Base-by-base conservation (phyloP, 2,113 vertebrate genomes). In the Oreochromis aureus region DNA sequence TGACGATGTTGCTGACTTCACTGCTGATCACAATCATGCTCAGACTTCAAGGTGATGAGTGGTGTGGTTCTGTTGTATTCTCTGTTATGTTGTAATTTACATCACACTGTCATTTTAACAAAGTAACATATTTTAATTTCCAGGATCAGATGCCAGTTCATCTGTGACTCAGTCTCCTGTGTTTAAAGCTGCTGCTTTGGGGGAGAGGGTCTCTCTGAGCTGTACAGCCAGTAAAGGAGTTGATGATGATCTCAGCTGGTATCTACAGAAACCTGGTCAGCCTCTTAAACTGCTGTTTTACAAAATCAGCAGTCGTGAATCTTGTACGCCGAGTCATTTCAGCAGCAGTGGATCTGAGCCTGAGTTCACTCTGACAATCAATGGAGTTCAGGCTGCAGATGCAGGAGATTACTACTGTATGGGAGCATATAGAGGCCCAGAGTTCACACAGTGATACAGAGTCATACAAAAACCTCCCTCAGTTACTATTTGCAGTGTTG, bases 341-440 rank as follows among this genome's bases (percentile, higher is more conserved):
- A 93, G 86, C 80, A 92, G 94, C 63, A 89, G 90, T 86, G 89
- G 90, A 16, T 93, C 93, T 84, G 83, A 76, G 51, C 90, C 92
- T 66, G 27, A 84, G 10, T 96, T 92, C 89, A 93, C 89, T 83
- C 66, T 96, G 2, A 95, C 81, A 30, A 94, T 94, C 87, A 89
- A 53, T 53, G 82, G 83, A 2, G 51, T 95, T 83, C 87, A 94
- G 82, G 61, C 84, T 34, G 88, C 89, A 5, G 93, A 96, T 91
- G 86, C 69, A 53, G 94, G 30, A 87, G 83, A 53, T 86, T 96
- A 92, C 18, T 95, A 93, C 87, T 95, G 95, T 91, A 39, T 66
- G 63, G 83, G 89, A 12, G 0, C 0, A 0, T 79, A 90, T 69
- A 2, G 0, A 2, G 0, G 1, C 22, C 22, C 22, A 22, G 22